Conservation (phyloP, 2,113 vertebrate species). For the Fregetta grallaria region DNA sequence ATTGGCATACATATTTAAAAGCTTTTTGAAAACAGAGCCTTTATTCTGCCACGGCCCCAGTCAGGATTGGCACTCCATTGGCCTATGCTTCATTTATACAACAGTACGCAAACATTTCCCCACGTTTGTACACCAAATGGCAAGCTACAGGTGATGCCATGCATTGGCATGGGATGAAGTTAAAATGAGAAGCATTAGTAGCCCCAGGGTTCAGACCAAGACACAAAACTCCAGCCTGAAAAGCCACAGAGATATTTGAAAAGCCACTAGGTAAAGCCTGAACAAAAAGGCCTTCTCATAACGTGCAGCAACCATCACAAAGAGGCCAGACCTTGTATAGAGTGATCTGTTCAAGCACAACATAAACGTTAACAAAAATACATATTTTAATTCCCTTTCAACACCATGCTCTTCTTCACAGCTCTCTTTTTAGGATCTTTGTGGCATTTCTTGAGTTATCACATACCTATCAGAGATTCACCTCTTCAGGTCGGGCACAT, state of each 20-base stretch:
- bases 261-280: not conserved
- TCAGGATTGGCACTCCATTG: not conserved
- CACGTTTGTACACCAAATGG: rapidly evolving
- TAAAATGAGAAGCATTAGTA: not conserved
- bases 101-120: not conserved
- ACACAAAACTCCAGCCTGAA: not conserved
- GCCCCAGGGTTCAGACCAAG: not conserved
- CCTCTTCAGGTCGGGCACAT: not conserved
- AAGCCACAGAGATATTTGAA: not conserved
- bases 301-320: not conserved
- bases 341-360: not conserved
- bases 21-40: not conserved
- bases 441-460: not conserved
- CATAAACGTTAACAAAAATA: rapidly evolving
- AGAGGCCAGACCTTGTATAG: not conserved
- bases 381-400: not conserved
- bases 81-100: not conserved
- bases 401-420: not conserved
- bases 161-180: not conserved
- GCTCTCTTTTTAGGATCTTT: not conserved
- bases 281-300: not conserved
- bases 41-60: not conserved
- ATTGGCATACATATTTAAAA: not conserved
- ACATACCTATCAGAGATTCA: not conserved
- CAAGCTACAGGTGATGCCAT: not conserved